Conservation (phyloP, 2,888 invertebrate genomes). For the Beris chalybata region DNA sequence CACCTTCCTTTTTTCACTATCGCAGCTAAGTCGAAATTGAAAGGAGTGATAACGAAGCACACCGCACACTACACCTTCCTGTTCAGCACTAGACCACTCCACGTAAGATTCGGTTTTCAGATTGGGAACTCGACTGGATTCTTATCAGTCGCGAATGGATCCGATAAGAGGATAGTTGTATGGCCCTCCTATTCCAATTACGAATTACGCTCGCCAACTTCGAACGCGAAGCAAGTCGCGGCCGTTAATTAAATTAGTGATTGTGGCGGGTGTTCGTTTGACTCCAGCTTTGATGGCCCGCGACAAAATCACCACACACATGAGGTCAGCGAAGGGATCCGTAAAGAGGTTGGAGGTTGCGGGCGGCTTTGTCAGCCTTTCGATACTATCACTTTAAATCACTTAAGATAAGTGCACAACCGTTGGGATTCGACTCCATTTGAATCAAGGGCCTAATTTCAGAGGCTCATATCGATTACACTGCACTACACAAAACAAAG, state of each 20-base stretch:
- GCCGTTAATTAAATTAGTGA: slow-evolving; percentile 19
- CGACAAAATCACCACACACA: slow-evolving; percentile 18
- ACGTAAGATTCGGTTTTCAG: not conserved
- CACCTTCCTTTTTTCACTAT: too few relatives aligned
- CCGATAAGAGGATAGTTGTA: slow-evolving; percentile 9
- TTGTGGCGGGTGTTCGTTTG: not conserved
- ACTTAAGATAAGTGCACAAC: too few relatives aligned
- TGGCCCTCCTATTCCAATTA: not conserved
- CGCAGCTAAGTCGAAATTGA: too few relatives aligned
- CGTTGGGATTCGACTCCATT: too few relatives aligned
- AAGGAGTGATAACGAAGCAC: too few relatives aligned
- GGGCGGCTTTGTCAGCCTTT: not conserved
- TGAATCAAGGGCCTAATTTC: too few relatives aligned
- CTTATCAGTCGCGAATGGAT: slow-evolving; percentile 14
- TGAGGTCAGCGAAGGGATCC: not conserved
- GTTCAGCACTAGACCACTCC: too few relatives aligned
- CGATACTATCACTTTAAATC: not conserved
- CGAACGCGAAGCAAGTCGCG: not conserved
- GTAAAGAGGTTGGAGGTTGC: slow-evolving; percentile 1
- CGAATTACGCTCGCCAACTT: not conserved
- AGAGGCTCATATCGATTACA: too few relatives aligned
- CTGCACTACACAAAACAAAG: slow-evolving; percentile 4
- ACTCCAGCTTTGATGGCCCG: slow-evolving; percentile 13
- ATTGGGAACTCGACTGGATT: not conserved
- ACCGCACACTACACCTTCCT: too few relatives aligned